Evolutionary conservation across 2,113 vertebrate genomes (phyloP).

Genomic region (Muntiacus reevesi): DNA sequence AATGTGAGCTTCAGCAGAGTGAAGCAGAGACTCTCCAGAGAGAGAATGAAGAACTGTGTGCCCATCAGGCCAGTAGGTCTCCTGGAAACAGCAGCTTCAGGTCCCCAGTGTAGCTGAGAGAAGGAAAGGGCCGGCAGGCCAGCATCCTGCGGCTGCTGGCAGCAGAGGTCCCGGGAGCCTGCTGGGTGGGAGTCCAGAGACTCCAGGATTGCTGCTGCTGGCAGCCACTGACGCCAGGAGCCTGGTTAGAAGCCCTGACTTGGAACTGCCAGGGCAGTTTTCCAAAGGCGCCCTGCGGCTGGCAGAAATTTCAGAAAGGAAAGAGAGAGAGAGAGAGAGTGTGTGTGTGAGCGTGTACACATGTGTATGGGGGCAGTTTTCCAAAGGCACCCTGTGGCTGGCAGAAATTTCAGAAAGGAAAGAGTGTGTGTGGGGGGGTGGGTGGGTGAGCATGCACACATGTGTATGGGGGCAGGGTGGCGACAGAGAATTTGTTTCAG

Average conservation of each 20-base stretch:
- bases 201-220: conserved; percentile 19
- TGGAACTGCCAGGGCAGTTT: not conserved
- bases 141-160: not conserved
- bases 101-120: not conserved
- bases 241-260: conserved; percentile 33
- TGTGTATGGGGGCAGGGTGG: not conserved
- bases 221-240: not conserved
- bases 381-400: conserved; percentile 30
- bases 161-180: not conserved
- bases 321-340: no score
- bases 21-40: not conserved
- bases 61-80: not conserved
- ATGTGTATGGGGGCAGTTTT: not conserved
- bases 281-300: conserved; percentile 40
- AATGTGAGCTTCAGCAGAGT: not conserved
- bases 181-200: not conserved
- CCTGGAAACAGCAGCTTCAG: not conserved
- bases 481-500: conserved; percentile 15
- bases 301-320: not conserved
- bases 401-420: not conserved
- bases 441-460: not conserved
- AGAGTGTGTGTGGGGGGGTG: not conserved
- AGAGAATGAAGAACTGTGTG: not conserved
- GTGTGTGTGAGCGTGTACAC: not conserved
- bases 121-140: not conserved